Conservation (phyloP, 1,140 invertebrate species). For the Drosophila sp. region DNA sequence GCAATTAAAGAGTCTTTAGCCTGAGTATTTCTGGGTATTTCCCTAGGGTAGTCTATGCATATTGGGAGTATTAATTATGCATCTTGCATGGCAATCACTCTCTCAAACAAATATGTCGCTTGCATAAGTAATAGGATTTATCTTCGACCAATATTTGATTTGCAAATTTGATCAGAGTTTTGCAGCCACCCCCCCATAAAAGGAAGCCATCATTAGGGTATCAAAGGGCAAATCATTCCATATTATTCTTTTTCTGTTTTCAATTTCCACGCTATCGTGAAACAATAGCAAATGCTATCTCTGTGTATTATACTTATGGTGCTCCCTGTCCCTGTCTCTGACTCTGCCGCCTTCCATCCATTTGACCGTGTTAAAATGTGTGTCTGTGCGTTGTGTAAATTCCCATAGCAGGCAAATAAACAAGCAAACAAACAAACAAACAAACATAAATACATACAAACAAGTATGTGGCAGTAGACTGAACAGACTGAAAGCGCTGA, state of each 20-base stretch:
- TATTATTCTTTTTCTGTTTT: slow-evolving; percentile 46
- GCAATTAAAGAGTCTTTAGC: slow-evolving; percentile 80
- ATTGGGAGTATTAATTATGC: neutral
- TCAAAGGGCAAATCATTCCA: slow-evolving; percentile 5
- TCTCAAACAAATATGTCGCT: neutral
- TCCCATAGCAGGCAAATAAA: slow-evolving; percentile 69
- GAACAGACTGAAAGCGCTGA: slow-evolving; percentile 24
- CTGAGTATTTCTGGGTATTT: slow-evolving; percentile 35
- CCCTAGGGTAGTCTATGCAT: slow-evolving; percentile 12
- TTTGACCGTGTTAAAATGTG: slow-evolving; percentile 19
- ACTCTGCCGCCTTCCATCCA: slow-evolving; percentile 36
- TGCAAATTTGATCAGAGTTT: neutral
- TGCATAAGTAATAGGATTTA: neutral
- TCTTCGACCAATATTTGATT: neutral
- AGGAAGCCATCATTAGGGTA: neutral
- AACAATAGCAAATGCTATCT: slow-evolving; percentile 74
- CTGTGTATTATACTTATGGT: slow-evolving; percentile 52
- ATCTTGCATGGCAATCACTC: neutral
- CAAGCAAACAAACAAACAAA: slow-evolving; percentile 66
- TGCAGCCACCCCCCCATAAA: neutral
- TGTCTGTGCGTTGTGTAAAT: slow-evolving; percentile 60
- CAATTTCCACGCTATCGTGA: slow-evolving; percentile 71
- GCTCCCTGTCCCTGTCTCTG: no score
- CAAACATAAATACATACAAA: slow-evolving; percentile 65
- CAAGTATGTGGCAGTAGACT: slow-evolving; percentile 20